phyloP scores from a whole-genome alignment of 2,888 invertebrate species.

The Campoletis raptor region DNA sequence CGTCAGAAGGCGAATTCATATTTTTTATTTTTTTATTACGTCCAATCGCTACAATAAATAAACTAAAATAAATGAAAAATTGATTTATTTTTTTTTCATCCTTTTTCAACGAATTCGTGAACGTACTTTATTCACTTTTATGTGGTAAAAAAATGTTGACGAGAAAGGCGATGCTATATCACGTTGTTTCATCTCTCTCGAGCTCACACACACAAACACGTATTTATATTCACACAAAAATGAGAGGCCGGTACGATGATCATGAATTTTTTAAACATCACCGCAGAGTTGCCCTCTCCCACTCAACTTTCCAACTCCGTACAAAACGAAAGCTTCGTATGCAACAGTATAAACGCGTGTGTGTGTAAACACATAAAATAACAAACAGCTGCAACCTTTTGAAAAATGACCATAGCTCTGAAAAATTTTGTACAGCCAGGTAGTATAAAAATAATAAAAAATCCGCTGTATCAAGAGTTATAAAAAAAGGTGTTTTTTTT shows the following conservation, averaged over 20 bases:
- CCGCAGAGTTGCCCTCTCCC: background rate
- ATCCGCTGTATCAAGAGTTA: background rate
- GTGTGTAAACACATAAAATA: background rate
- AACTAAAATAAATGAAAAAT: background rate
- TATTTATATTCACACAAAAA: conserved; percentile 35
- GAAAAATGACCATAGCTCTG: background rate
- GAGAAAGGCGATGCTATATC: background rate
- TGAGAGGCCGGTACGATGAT: conserved; percentile 33
- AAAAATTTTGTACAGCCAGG: background rate
- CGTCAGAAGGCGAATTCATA: background rate
- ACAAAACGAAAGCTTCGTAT: background rate
- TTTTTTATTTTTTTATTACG: background rate
- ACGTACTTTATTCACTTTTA: background rate
- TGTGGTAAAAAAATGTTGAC: background rate
- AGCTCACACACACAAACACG: background rate
- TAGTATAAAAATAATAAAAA: background rate
- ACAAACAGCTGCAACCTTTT: background rate
- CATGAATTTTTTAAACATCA: conserved; percentile 50
- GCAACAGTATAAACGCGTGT: background rate
- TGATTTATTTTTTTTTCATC: background rate
- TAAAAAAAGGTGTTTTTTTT: background rate
- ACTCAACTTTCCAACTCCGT: background rate
- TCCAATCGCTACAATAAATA: background rate
- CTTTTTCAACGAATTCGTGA: background rate
- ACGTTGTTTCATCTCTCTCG: conserved; percentile 13